phyloP scores from a whole-genome alignment of 2,113 vertebrate species.

The Cromileptes altivelis region DNA sequence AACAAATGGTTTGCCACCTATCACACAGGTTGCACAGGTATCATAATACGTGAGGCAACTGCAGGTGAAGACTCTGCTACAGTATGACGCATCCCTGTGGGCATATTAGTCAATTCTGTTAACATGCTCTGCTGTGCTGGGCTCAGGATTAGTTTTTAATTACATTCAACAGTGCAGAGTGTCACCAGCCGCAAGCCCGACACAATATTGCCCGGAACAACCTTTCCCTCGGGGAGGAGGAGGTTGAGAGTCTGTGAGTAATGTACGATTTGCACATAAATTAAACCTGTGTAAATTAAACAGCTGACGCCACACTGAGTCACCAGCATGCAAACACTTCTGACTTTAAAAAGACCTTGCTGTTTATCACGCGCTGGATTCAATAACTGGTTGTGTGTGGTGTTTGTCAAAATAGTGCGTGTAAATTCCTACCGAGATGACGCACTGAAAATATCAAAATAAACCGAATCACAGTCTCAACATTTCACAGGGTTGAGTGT shows the following conservation, averaged over 20 bases:
- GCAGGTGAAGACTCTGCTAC: conserved; percentile 33
- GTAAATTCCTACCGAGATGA: not conserved
- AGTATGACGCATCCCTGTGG: conserved; percentile 35
- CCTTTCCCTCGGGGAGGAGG: conserved; percentile 13
- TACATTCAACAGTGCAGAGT: conserved; percentile 43
- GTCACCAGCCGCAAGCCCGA: conserved; percentile 27
- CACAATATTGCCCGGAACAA: conserved; percentile 32
- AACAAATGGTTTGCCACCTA: not conserved
- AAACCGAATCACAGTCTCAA: not conserved
- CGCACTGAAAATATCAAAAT: not conserved
- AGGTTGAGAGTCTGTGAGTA: conserved; percentile 5
- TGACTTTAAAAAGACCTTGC: conserved; percentile 13
- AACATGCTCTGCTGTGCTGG: conserved; percentile 54
- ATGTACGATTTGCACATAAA: conserved; percentile 35
- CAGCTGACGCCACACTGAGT: conserved; percentile 1
- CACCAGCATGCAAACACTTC: conserved; percentile 12
- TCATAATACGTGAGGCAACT: not conserved
- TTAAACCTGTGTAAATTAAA: conserved; percentile 39
- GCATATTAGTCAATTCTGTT: conserved; percentile 56
- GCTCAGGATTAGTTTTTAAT: conserved; percentile 68
- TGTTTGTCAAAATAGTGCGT: not conserved
- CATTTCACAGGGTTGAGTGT: not conserved
- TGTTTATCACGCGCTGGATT: not conserved
- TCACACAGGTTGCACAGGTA: not conserved
- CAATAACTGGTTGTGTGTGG: too few relatives aligned